Base-by-base conservation (phyloP, 1,140 invertebrate genomes). In the Octopus bimaculoides region DNA sequence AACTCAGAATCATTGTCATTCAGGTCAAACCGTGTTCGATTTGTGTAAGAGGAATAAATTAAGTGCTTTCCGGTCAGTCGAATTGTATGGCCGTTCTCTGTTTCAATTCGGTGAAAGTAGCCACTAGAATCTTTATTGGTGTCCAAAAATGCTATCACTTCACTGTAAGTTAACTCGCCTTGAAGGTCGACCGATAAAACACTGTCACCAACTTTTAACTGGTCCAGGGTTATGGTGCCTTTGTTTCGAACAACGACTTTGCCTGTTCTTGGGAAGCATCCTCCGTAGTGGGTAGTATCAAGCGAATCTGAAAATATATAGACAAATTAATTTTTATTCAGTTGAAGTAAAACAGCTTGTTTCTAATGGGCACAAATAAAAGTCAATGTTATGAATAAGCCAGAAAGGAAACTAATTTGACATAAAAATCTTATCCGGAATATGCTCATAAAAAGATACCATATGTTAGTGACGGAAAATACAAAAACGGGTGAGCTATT, bases 131-230 rank as follows among this genome's bases (percentile, higher is more conserved):
- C 90, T 1, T 92, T 90, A 84, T 96, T 92, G 80, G 94, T 92
- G 88, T 98, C 96, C 84, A 99, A 92, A 90, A 98, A 98, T 75
- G 96, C 92, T 77, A 97, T 92, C n/a, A 97, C 95, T 88, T 96
- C 93, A 88, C 95, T 96, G 91, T 93, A 98, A 12, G 93, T 91
- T 5, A 95, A 87, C 75, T 93, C 90, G 5, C 95, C 94, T 5
- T 91, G 90, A 26, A 90, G 81, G 83, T 94, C 93, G 79, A 95
- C 88, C n/a, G 95, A 92, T n/a, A 96, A 92, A 52, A 99, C 93
- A 54, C 91, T 88, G 78, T 98, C 96, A 5, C 97, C 97, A 26
- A 95, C 89, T 75, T 87, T 86, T n/a, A 98, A 83, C 17, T 94
- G 91, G 61, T 92, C 92, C 84, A 95, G 90, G 9, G 83, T 81